phyloP scores from a whole-genome alignment of 2,888 invertebrate species.

The Cephus pulcher region DNA sequence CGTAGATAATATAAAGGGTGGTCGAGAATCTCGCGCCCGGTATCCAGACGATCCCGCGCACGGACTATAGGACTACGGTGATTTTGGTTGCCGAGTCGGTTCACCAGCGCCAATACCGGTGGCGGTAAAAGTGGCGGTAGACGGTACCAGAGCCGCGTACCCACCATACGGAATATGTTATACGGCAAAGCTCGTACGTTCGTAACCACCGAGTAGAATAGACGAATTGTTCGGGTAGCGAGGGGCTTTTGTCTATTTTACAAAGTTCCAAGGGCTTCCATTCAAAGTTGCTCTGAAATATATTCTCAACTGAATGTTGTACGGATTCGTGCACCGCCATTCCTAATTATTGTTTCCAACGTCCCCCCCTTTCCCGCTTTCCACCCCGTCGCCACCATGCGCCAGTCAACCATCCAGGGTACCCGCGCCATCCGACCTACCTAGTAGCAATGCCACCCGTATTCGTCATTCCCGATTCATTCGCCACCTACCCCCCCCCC shows the following conservation, averaged over 20 bases:
- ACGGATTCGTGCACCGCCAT: conserved; percentile 56
- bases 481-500: not conserved
- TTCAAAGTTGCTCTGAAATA: conserved; percentile 59
- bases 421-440: not conserved
- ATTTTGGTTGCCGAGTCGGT: not conserved
- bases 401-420: conserved; percentile 15
- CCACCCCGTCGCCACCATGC: conserved; percentile 27
- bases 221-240: conserved; percentile 61
- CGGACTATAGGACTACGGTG: conserved; percentile 8
- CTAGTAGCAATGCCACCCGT: not conserved
- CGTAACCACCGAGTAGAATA: conserved; percentile 59
- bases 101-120: too few species aligned
- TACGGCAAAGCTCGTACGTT: conserved; percentile 57
- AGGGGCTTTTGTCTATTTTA: conserved; percentile 64
- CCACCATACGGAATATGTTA: conserved; percentile 53
- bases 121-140: not conserved
- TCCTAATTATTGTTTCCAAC: conserved; percentile 58
- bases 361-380: conserved; percentile 38
- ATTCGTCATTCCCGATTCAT: not conserved
- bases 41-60: not conserved
- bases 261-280: conserved; percentile 63
- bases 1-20: conserved; percentile 11
- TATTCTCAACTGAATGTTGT: conserved; percentile 59
- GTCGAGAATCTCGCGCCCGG: conserved; percentile 8
- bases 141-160: conserved; percentile 3